Conservation (phyloP, 2,888 invertebrate species). For the Drosophila colorata region DNA sequence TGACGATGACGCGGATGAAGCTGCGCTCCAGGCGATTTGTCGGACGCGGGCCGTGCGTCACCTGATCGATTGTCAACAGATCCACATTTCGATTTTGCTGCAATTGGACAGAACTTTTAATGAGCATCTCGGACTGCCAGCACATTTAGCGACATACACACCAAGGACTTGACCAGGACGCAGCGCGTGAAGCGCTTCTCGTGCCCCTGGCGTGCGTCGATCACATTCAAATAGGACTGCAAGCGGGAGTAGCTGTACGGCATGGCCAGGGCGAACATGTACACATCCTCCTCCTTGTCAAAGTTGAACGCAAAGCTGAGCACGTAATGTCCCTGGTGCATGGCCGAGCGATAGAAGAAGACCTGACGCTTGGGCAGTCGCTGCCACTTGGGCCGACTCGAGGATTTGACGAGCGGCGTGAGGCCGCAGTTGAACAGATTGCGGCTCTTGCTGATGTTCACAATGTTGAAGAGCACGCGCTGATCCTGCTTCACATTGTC, state of each 20-base stretch:
- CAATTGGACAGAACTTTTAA: not conserved
- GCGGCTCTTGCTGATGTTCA: slow-evolving; percentile 96
- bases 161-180: slow-evolving; percentile 89
- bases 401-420: slow-evolving; percentile 97
- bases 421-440: slow-evolving; percentile 95
- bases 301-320: slow-evolving; percentile 97
- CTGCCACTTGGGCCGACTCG: slow-evolving; percentile 96
- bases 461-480: slow-evolving; percentile 97
- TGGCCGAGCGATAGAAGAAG: slow-evolving; percentile 95
- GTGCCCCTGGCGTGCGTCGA: slow-evolving; percentile 87
- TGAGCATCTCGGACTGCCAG: no score
- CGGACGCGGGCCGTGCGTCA: slow-evolving; percentile 80
- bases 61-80: slow-evolving; percentile 91
- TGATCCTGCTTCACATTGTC: slow-evolving; percentile 97
- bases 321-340: slow-evolving; percentile 96
- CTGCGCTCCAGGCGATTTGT: slow-evolving; percentile 86
- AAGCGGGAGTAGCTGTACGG: slow-evolving; percentile 98
- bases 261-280: slow-evolving; percentile 96
- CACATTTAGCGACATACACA: slow-evolving; percentile 76
- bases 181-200: slow-evolving; percentile 89
- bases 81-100: slow-evolving; percentile 97
- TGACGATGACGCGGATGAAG: slow-evolving; percentile 90
- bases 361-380: slow-evolving; percentile 92
- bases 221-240: slow-evolving; percentile 92
- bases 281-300: slow-evolving; percentile 97